Conservation (phyloP, 2,113 vertebrate genomes). For the Ceyx cyanopectus region DNA sequence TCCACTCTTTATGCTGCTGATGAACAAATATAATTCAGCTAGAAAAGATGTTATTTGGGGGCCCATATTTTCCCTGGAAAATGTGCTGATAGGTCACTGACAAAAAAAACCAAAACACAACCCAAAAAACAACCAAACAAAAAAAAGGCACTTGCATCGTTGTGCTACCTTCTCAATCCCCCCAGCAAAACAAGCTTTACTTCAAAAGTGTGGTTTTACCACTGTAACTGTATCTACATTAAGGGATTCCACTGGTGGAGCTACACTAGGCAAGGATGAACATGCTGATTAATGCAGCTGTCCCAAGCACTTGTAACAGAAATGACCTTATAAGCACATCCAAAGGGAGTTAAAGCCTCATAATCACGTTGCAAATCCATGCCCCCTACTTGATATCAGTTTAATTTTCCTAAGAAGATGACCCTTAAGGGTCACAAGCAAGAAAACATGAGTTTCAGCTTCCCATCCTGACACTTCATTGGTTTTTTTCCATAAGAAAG, state of each 20-base stretch:
- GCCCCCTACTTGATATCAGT: neutral
- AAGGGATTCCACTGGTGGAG: neutral
- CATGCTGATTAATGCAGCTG: constrained; percentile 25
- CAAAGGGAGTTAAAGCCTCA: constrained; percentile 22
- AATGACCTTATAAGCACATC: neutral
- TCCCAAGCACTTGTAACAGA: neutral
- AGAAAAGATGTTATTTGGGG: neutral
- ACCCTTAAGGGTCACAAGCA: neutral
- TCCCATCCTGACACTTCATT: neutral
- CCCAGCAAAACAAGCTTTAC: neutral
- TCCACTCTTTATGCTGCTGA: neutral
- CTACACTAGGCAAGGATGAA: neutral
- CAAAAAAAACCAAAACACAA: neutral
- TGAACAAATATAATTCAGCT: neutral
- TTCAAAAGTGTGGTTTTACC: neutral
- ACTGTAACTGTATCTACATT: neutral
- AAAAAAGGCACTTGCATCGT: neutral
- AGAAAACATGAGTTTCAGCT: neutral
- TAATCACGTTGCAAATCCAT: constrained; percentile 33
- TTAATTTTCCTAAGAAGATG: constrained; percentile 33
- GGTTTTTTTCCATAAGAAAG: neutral
- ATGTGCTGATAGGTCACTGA: neutral
- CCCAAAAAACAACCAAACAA: neutral
- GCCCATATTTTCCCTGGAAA: neutral
- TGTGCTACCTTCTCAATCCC: neutral